Evolutionary conservation across 2,113 vertebrate genomes (phyloP).

Genomic region (Panthera uncia): DNA sequence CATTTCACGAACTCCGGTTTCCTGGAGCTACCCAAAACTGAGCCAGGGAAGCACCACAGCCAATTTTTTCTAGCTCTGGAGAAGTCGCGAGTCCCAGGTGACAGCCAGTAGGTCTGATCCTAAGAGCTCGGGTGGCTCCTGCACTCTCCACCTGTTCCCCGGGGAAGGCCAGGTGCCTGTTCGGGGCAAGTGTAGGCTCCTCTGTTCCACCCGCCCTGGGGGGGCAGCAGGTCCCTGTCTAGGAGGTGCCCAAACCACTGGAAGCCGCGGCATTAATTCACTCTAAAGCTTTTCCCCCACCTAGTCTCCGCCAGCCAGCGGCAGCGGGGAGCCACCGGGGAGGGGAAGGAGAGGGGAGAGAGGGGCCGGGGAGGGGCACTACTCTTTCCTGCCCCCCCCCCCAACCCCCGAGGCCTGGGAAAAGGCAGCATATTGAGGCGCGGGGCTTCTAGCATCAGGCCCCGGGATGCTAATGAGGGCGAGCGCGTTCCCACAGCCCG

Average conservation of each 20-base stretch:
- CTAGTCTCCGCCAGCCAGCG: slow-evolving; percentile 19
- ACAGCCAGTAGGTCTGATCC: background rate
- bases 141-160: background rate
- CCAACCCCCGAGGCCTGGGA: slow-evolving; percentile 68
- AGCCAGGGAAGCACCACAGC: fast-evolving
- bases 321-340: background rate
- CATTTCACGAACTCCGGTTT: background rate
- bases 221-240: background rate
- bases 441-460: slow-evolving; percentile 79
- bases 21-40: too few species aligned
- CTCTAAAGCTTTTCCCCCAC: background rate
- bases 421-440: slow-evolving; percentile 84
- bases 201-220: fast-evolving
- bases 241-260: background rate
- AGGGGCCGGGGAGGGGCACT: background rate
- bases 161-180: background rate
- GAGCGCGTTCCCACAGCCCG: slow-evolving; percentile 86
- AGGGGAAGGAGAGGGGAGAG: background rate
- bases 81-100: background rate
- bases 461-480: slow-evolving; percentile 81
- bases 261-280: background rate
- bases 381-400: slow-evolving; percentile 74
- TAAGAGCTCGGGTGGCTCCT: too few species aligned
- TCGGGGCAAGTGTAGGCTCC: background rate
- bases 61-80: background rate